Base-by-base conservation (phyloP, 2,113 vertebrate genomes). In the Odontophorus gujanensis region DNA sequence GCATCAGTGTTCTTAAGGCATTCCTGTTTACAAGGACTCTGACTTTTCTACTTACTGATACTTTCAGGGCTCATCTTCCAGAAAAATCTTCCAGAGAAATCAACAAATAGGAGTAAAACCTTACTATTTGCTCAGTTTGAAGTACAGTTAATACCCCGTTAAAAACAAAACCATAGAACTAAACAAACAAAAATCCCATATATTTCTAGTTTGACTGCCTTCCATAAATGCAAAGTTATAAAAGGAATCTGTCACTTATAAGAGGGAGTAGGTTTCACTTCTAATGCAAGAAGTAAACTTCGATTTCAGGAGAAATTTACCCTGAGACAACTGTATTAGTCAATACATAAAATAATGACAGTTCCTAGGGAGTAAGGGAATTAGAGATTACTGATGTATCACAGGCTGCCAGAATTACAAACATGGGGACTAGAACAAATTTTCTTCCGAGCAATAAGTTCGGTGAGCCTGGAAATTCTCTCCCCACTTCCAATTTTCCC, bases 281-380 rank as follows among this genome's bases (percentile, higher is more conserved):
- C 89, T 91, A 95, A 95, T 88, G 65, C 34, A 91, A 93, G 90
- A 96, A 92, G 95, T 94, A 95, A 95, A 95, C 92, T 95, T 95
- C 32, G 82, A 97, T 96, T 97, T 97, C 95, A 96, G 95, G 82
- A 94, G 76, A 97, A 96, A 97, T 95, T 96, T 96, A 97, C 93
- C 87, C 90, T 92, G 95, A 96, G 95, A 95, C 90, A 94, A 96
- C 93, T 95, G 77, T 94, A 94, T 95, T 95, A 96, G 95, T 95
- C 90, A 95, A 95, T 95, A 95, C 88, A 94, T 94, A 95, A 96
- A 97, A 96, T 96, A 97, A 96, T 96, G 94, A 95, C 94, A 97
- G 80, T 90, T 97, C 90, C 87, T 84, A 96, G 94, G 92, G 92
- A 96, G 95, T 90, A 94, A 83, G 87, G 91, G 95, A 96, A 95